Evolutionary conservation across 2,888 invertebrate species (phyloP), one percentile per base, ranked within the genome.

Genomic region (Lysandra coridon): DNA sequence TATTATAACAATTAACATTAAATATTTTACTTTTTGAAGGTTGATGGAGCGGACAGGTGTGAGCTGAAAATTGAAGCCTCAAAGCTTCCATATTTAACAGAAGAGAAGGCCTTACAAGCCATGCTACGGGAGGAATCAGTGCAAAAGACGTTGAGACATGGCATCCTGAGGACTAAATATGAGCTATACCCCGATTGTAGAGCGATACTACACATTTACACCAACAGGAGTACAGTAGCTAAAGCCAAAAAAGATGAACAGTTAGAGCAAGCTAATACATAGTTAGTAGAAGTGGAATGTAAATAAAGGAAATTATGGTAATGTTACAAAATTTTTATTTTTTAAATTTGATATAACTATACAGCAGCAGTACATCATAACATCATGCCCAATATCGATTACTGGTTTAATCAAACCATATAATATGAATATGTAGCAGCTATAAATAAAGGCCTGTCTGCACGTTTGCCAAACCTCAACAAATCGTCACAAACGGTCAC

Each of bases 11-110:
- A 57, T 64, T 64, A 23, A 17, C 57, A 57, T 23, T 23, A 23
- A 23, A 30, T 64, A 12, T 23, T 30, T 64, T 64, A 64, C 64
- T 14, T 73, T 44, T 90, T 89, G 78, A 83, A 95, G 95, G 90
- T 95, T 78, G 95, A 95, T 83, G 95, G 95, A 78, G 90, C 89
- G 53, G 91, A 94, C 79, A 87, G 90, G 79, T 91, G 92, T 82
- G 90, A 92, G 80, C 86, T 94, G 53, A 93, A 92, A 88, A 85
- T 95, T 80, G 88, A 88, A 83, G 87, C 93, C 23, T 82, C 79
- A 40, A 88, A 92, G 79, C 86, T 95, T 6, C 83, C 85, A n/a
- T 84, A 85, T 73, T 82, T 95, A 75, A 86, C 85, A 73, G 84
- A 90, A 80, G 89, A 91, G 49, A 85, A 88, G 80, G 95, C 93